phyloP scores from a whole-genome alignment of 2,797 vertebrate species.

The Lagothrix lagotricha region DNA sequence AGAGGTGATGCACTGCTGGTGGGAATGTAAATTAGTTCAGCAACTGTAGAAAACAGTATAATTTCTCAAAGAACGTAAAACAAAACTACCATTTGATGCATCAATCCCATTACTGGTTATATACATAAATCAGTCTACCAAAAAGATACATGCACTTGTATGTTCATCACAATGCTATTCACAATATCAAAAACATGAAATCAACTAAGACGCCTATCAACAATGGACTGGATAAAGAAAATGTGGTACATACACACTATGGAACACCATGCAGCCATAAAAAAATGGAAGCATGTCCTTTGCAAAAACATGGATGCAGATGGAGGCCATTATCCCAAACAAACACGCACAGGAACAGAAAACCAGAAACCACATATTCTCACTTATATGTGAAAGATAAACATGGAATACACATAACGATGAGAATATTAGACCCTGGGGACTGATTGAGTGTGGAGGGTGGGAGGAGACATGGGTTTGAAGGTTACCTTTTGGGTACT shows the following conservation, averaged over 20 bases:
- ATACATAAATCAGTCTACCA: neutral
- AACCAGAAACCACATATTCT: neutral
- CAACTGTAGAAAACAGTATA: neutral
- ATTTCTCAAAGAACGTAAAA: neutral
- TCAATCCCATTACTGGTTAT: neutral
- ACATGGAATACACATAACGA: neutral
- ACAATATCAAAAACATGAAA: neutral
- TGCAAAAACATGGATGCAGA: neutral
- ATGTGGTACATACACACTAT: neutral
- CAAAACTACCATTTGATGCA: neutral
- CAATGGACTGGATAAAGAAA: neutral
- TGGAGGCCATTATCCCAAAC: neutral
- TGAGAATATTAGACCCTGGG: neutral
- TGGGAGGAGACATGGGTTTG: neutral
- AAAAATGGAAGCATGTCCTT: neutral
- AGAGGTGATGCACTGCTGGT: neutral
- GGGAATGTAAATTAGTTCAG: neutral
- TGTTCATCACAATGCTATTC: neutral
- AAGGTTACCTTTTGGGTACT: neutral
- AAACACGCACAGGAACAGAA: neutral
- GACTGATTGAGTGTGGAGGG: neutral
- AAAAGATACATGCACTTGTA: neutral
- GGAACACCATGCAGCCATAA: neutral
- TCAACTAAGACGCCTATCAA: neutral
- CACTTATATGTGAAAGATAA: neutral